Percentiles rank a stretch among this genome's conserved stretches.
These are phyloP conservation scores for Caenorhabditis doughertyi DNA, from an alignment of 2,888 invertebrate genomes.

Conservation along the genomic window DNA sequence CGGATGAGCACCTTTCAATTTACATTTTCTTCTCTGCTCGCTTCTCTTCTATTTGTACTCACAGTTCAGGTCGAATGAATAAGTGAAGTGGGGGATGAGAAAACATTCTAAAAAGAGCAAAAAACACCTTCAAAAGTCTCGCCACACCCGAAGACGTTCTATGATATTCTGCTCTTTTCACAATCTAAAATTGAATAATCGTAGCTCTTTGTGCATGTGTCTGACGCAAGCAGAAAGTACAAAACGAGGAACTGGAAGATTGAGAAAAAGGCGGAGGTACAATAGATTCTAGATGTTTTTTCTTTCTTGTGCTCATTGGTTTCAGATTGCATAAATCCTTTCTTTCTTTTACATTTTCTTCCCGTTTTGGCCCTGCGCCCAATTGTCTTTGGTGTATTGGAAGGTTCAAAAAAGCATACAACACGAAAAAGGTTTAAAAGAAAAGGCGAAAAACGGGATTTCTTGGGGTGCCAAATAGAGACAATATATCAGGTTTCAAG, in stretches of 20 bases:
- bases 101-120: too few relatives aligned
- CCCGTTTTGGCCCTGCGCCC: slow-evolving; percentile 2
- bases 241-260: not conserved
- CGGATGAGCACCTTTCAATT: slow-evolving; percentile 27
- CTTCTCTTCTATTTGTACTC: not conserved
- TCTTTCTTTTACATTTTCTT: not conserved
- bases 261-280: not conserved
- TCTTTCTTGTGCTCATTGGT: not conserved
- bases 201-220: not conserved
- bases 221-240: slow-evolving; percentile 30
- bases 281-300: not conserved
- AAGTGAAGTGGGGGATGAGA: slow-evolving; percentile 4
- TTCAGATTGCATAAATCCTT: too few relatives aligned
- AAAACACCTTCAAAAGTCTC: too few relatives aligned
- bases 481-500: slow-evolving; percentile 28
- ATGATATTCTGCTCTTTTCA: slow-evolving; percentile 16
- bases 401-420: slow-evolving; percentile 32
- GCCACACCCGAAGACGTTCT: not conserved
- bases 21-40: slow-evolving; percentile 18
- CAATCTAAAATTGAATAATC: slow-evolving; percentile 21
- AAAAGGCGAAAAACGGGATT: slow-evolving; percentile 24
- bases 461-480: slow-evolving; percentile 6
- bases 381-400: slow-evolving; percentile 58
- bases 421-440: slow-evolving; percentile 1
- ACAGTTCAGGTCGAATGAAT: slow-evolving; percentile 33